These are phyloP conservation scores for Schizopygopsis pylzovi DNA, from an alignment of 2,797 vertebrate genomes.

Conservation along the genomic window DNA sequence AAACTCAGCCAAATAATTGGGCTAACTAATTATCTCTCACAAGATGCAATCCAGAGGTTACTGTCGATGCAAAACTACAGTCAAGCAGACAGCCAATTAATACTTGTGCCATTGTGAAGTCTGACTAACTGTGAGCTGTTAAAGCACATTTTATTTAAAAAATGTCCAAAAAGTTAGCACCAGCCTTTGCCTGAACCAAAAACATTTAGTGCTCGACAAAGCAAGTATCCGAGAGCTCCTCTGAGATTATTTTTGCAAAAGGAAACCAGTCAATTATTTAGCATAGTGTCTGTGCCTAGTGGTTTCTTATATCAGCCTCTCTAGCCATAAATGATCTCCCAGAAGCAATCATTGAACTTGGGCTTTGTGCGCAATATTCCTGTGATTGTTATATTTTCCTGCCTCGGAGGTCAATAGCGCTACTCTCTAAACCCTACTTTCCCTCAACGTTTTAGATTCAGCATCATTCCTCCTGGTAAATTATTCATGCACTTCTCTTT, in stretches of 20 bases:
- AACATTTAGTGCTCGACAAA: not conserved
- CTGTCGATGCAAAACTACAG: constrained; percentile 13
- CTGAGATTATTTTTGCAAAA: not conserved
- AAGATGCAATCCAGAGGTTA: constrained; percentile 25
- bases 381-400: constrained; percentile 23
- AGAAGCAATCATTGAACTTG: not conserved
- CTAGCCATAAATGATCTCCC: not conserved
- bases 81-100: constrained; percentile 7
- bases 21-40: constrained; percentile 27
- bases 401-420: constrained; percentile 19
- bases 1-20: constrained; percentile 4
- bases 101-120: constrained; percentile 8
- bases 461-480: constrained; percentile 26
- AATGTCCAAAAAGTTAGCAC: not conserved
- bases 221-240: constrained; percentile 18
- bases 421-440: constrained; percentile 32
- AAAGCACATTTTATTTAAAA: not conserved
- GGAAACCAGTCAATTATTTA: constrained; percentile 23
- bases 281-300: not conserved
- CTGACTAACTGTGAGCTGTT: not conserved
- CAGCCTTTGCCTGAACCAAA: not conserved
- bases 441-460: constrained; percentile 30
- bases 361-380: constrained; percentile 29
- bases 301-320: not conserved
- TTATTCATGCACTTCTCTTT: constrained; percentile 40